Conservation (phyloP, 2,113 vertebrate genomes). For the Psettodes erumei region DNA sequence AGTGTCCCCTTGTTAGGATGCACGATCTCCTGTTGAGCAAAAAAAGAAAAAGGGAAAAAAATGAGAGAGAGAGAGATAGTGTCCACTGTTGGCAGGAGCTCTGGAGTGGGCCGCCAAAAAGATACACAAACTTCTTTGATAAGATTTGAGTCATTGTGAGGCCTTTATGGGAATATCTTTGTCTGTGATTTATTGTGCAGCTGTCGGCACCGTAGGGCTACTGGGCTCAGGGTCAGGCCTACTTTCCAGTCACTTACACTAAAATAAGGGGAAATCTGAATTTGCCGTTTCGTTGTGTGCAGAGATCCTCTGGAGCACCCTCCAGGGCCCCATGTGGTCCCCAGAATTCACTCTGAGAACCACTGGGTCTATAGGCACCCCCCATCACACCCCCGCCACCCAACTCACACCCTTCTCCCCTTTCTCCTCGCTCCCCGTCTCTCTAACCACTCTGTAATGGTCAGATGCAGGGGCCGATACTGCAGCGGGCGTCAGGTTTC, state of each 20-base stretch:
- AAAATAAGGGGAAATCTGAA: constrained; percentile 30
- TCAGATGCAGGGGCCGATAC: constrained; percentile 88
- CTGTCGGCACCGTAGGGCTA: constrained; percentile 16
- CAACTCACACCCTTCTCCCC: constrained; percentile 29
- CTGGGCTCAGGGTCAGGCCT: constrained; percentile 6
- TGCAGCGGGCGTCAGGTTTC: constrained; percentile 91
- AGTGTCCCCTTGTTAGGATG: constrained; percentile 65
- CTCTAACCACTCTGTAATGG: constrained; percentile 81
- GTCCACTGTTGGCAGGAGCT: constrained; percentile 56
- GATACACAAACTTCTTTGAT: constrained; percentile 61
- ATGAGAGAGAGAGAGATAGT: constrained; percentile 65
- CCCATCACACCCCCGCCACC: too few relatives aligned
- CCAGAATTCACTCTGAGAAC: constrained; percentile 51
- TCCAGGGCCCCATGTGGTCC: constrained; percentile 35
- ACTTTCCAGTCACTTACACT: constrained; percentile 7
- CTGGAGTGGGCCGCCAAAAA: constrained; percentile 34
- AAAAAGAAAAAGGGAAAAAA: constrained; percentile 28
- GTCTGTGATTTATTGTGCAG: constrained; percentile 54
- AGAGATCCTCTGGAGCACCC: constrained; percentile 25
- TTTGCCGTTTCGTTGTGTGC: constrained; percentile 10
- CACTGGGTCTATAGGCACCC: constrained; percentile 39
- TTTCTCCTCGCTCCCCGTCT: constrained; percentile 58
- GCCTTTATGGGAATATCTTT: constrained; percentile 45
- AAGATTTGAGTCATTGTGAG: constrained; percentile 30
- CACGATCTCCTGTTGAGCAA: constrained; percentile 54